Evolutionary conservation across 2,113 vertebrate species (phyloP).

Genomic region (Xiphophorus maculatus): DNA sequence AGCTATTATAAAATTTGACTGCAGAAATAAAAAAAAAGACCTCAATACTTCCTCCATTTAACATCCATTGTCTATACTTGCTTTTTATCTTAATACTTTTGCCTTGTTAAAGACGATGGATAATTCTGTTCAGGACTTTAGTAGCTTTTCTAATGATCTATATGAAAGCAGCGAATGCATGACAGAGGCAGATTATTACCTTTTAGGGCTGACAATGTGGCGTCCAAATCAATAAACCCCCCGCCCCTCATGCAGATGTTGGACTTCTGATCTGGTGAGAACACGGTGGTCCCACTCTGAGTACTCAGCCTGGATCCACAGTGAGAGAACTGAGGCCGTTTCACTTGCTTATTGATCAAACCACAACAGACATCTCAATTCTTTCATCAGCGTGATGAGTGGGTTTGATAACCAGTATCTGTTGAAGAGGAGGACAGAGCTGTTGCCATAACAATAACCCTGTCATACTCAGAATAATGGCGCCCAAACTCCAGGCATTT

Average conservation of each 20-base stretch:
- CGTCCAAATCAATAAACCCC: not conserved
- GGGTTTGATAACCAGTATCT: slow-evolving; percentile 42
- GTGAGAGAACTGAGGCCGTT: slow-evolving; percentile 17
- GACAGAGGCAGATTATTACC: too few species aligned
- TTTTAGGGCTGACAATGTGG: not conserved
- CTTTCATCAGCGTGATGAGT: slow-evolving; percentile 44
- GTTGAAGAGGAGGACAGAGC: slow-evolving; percentile 28
- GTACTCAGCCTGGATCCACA: slow-evolving; percentile 2
- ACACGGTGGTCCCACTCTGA: not conserved
- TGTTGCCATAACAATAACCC: slow-evolving; percentile 54
- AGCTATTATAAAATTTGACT: too few species aligned
- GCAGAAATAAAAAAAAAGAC: too few species aligned
- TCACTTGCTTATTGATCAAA: slow-evolving; percentile 20
- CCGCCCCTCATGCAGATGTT: not conserved
- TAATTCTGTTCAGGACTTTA: too few species aligned
- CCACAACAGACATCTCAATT: slow-evolving; percentile 25
- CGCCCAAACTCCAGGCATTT: slow-evolving; percentile 16
- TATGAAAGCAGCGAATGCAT: not conserved
- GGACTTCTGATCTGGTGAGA: not conserved
- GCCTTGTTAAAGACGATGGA: too few species aligned
- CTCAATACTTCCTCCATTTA: too few species aligned
- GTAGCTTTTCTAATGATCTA: not conserved
- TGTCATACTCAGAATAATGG: slow-evolving; percentile 40
- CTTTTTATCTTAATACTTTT: too few species aligned
- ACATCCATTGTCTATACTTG: too few species aligned